Conservation (phyloP, 2,113 vertebrate genomes). For the Chlorodrepanis virens region DNA sequence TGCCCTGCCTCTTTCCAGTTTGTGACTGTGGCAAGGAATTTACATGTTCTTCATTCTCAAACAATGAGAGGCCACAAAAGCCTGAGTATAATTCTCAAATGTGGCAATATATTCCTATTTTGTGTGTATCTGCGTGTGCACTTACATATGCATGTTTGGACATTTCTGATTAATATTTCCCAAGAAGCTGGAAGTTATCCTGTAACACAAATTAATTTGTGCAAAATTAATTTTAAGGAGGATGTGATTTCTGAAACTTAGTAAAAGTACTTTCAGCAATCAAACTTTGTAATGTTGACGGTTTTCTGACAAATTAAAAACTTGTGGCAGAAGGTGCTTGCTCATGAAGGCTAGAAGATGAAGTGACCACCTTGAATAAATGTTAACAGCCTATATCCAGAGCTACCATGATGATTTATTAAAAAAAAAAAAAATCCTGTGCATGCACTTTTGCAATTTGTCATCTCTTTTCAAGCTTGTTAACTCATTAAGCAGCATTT, state of each 20-base stretch:
- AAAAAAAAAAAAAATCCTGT: neutral
- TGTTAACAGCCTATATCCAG: neutral
- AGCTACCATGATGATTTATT: neutral
- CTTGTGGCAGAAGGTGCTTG: neutral
- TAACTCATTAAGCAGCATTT: conserved; percentile 6
- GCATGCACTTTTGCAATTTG: neutral
- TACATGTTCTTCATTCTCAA: neutral
- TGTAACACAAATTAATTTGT: neutral
- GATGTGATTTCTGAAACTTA: neutral
- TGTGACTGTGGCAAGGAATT: neutral
- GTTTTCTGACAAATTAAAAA: neutral
- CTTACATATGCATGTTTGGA: neutral
- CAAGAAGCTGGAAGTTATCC: neutral
- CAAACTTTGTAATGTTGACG: rapidly evolving
- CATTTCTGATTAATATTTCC: neutral
- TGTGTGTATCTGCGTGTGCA: neutral
- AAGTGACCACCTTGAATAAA: neutral
- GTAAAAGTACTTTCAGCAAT: neutral
- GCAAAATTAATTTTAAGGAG: neutral
- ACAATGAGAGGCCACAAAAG: neutral
- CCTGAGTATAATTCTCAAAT: neutral
- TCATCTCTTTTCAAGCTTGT: neutral
- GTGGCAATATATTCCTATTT: neutral
- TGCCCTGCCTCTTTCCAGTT: neutral
- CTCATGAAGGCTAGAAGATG: neutral